A percentile compares a stretch with the other conserved stretches of the same genome.
phyloP scores from a whole-genome alignment of 2,888 invertebrate genomes.

The Laothoe populi region DNA sequence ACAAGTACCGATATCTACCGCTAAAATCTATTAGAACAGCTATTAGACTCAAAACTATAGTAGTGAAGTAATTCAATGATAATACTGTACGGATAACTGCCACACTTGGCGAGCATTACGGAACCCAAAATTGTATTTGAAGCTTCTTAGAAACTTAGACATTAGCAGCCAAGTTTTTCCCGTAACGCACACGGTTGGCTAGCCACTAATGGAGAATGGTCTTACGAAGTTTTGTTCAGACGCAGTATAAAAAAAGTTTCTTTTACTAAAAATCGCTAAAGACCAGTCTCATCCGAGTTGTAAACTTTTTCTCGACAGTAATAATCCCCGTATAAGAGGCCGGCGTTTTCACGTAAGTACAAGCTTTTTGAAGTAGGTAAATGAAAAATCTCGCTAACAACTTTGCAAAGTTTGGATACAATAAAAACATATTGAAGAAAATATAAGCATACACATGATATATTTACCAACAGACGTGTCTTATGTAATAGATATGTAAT shows the following conservation, averaged over 20 bases:
- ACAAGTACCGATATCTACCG: conserved; percentile 4
- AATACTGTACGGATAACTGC: conserved; percentile 30
- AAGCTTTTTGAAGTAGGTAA: conserved; percentile 14
- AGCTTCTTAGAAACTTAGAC: conserved; percentile 71
- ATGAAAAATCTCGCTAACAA: conserved; percentile 1
- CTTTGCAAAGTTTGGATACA: neutral
- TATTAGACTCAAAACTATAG: neutral
- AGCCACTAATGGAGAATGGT: conserved; percentile 74
- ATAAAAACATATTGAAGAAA: neutral
- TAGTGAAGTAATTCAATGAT: conserved; percentile 11
- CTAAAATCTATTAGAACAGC: conserved; percentile 27
- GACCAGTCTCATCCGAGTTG: conserved; percentile 56
- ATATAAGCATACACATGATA: no score
- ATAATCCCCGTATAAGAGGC: conserved; percentile 42
- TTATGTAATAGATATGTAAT: no score
- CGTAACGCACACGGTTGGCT: conserved; percentile 72
- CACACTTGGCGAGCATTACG: conserved; percentile 37
- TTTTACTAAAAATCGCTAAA: conserved; percentile 60
- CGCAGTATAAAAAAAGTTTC: conserved; percentile 52
- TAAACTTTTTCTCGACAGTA: conserved; percentile 54
- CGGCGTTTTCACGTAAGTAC: conserved; percentile 30
- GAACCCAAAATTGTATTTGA: conserved; percentile 67
- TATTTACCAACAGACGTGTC: no score
- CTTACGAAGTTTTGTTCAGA: conserved; percentile 57
- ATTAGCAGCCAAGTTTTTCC: conserved; percentile 71